phyloP scores from a whole-genome alignment of 2,888 invertebrate genomes.

The Ectemnius lituratus region DNA sequence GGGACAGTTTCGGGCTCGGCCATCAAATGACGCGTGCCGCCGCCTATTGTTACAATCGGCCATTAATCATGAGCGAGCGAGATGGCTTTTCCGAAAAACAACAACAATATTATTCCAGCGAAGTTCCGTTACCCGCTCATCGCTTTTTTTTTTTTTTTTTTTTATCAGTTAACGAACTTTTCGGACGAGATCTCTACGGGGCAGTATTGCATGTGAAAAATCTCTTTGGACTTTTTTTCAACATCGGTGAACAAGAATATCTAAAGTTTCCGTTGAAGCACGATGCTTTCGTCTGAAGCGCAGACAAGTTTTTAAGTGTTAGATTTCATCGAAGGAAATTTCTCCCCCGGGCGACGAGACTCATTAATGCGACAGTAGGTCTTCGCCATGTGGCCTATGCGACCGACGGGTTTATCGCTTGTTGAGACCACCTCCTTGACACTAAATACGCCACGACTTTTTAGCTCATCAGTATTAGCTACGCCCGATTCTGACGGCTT shows the following conservation, averaged over 20 bases:
- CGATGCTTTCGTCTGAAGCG: too few relatives aligned
- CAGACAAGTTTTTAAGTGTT: not conserved
- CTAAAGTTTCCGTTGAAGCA: too few relatives aligned
- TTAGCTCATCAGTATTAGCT: too few relatives aligned
- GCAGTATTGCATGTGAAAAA: slow-evolving; percentile 47
- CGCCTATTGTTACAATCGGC: slow-evolving; percentile 48
- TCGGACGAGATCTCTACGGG: slow-evolving; percentile 25
- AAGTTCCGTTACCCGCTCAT: slow-evolving; percentile 30
- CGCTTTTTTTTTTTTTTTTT: slow-evolving; percentile 1
- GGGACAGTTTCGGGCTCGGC: slow-evolving; percentile 42
- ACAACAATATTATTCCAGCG: slow-evolving; percentile 56
- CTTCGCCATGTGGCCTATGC: too few relatives aligned
- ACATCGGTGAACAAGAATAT: too few relatives aligned
- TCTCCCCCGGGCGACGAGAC: not conserved
- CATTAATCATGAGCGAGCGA: slow-evolving; percentile 54
- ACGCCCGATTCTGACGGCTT: too few relatives aligned
- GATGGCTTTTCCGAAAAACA: slow-evolving; percentile 50
- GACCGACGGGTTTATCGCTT: too few relatives aligned
- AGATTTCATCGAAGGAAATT: slow-evolving; percentile 1
- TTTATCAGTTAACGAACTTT: slow-evolving; percentile 42
- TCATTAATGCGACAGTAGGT: too few relatives aligned
- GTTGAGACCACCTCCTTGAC: too few relatives aligned
- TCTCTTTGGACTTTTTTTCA: slow-evolving; percentile 19
- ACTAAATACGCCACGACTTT: too few relatives aligned
- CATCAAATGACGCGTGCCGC: slow-evolving; percentile 44